Percentiles rank a stretch among this genome's conserved stretches.
Evolutionary conservation across 2,797 vertebrate species (phyloP).

Genomic region (Brachyrhaphis roseni): DNA sequence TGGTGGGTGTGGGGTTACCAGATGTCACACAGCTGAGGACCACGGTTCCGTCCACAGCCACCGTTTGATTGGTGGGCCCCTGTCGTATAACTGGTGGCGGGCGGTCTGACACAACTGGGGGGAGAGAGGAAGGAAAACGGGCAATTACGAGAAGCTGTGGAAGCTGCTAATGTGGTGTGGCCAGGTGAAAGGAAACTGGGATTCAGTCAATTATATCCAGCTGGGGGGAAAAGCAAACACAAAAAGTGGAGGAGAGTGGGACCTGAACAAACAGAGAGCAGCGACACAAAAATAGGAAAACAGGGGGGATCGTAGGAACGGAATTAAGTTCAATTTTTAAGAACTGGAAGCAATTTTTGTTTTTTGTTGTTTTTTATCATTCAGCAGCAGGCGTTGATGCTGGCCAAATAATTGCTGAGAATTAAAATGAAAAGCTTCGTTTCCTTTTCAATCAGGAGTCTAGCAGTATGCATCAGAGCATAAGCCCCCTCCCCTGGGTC

Average conservation of each 20-base stretch:
- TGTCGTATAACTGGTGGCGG: slow-evolving; percentile 96
- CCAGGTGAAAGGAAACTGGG: slow-evolving; percentile 6
- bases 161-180: slow-evolving; percentile 32
- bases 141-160: slow-evolving; percentile 30
- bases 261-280: slow-evolving; percentile 48
- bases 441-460: slow-evolving; percentile 49
- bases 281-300: slow-evolving; percentile 50
- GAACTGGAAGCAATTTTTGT: slow-evolving; percentile 89
- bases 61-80: slow-evolving; percentile 95
- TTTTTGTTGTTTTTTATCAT: slow-evolving; percentile 77
- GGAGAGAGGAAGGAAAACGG: slow-evolving; percentile 20
- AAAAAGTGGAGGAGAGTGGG: slow-evolving; percentile 40
- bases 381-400: slow-evolving; percentile 84
- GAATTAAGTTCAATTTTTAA: slow-evolving; percentile 81
- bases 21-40: slow-evolving; percentile 88
- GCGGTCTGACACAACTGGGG: slow-evolving; percentile 91
- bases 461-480: slow-evolving; percentile 37
- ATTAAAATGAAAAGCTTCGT: slow-evolving; percentile 80
- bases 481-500: slow-evolving; percentile 44
- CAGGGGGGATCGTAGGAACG: slow-evolving; percentile 54
- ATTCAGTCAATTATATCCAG: slow-evolving; percentile 47
- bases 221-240: slow-evolving; percentile 41
- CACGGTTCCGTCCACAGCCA: slow-evolving; percentile 93
- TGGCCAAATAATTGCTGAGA: slow-evolving; percentile 84
- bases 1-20: slow-evolving; percentile 89